Evolutionary conservation across 2,113 vertebrate genomes (phyloP), one percentile per base, ranked within the genome.

Genomic region (Saguinus imperator): DNA sequence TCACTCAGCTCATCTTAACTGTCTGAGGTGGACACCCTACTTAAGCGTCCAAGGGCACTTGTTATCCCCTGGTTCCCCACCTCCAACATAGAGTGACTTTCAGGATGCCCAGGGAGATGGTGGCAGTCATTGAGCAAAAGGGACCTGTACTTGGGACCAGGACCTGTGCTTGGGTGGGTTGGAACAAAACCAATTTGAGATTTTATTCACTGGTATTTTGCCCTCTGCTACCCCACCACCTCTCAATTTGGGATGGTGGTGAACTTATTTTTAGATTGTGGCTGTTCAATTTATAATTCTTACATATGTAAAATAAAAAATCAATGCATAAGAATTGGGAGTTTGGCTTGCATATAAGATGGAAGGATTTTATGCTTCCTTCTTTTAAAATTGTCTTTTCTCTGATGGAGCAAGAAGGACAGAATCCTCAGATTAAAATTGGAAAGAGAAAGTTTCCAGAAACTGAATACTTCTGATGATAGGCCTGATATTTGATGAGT

Each of bases 401-500:
- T 37, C 14, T 85, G 57, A 25, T 87, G 32, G 64, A 58, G 37
- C 18, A 66, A 29, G n/a, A 87, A 91, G 21, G 45, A 52, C 70
- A 87, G 80, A 89, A 50, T 92, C 8, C 64, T 29, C 32, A 35
- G 32, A 95, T 37, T 81, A 73, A 95, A 87, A 48, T 7, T 21
- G 40, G 58, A 72, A 91, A 81, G 66, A 79, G n/a, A 88, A 86
- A 48, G 9, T 73, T 95, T 90, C 21, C 43, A 61, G 73, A 52
- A 61, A 8, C 75, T 77, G 21, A 55, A 45, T 87, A 55, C 61
- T 95, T 89, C 61, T 92, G n/a, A 35, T 83, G 32, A n/a, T 40
- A 85, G 80, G 5, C 11, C 13, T 95, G 68, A 35, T 29, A 80
- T 79, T 92, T 92, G 29, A 58, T 92, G 84, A 79, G 37, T 82